Conservation (phyloP, 2,888 invertebrate species). For the Timema podura region DNA sequence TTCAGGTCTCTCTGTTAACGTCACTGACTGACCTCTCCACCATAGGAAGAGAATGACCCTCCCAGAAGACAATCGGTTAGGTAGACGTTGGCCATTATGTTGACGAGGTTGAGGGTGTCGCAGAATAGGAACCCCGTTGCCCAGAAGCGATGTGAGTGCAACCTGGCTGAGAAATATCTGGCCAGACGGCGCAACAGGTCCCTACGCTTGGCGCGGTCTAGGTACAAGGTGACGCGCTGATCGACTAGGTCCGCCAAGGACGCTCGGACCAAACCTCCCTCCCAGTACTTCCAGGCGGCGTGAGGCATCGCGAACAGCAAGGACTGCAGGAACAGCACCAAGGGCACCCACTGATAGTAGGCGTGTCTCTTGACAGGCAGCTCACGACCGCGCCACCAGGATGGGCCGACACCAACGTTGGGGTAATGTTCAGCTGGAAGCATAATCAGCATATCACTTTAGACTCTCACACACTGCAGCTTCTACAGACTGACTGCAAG, state of each 20-base stretch:
- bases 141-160: slow-evolving; percentile 28
- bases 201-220: slow-evolving; percentile 10
- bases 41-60: slow-evolving; percentile 26
- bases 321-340: slow-evolving; percentile 45
- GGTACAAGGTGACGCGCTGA: slow-evolving; percentile 31
- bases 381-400: slow-evolving; percentile 32
- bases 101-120: slow-evolving; percentile 28
- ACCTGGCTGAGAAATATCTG: slow-evolving; percentile 23
- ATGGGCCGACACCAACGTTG: slow-evolving; percentile 39
- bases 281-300: slow-evolving; percentile 43
- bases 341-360: slow-evolving; percentile 48
- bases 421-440: not conserved
- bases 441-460: too few species aligned
- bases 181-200: slow-evolving; percentile 16
- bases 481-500: too few species aligned
- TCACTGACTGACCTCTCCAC: slow-evolving; percentile 17
- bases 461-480: too few species aligned
- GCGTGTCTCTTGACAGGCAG: slow-evolving; percentile 41
- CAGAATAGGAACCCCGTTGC: slow-evolving; percentile 26
- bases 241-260: slow-evolving; percentile 20
- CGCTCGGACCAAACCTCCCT: slow-evolving; percentile 41
- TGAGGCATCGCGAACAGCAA: slow-evolving; percentile 43
- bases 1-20: too few species aligned
- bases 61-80: slow-evolving; percentile 29
- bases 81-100: slow-evolving; percentile 27